Base-by-base conservation (phyloP, 2,888 invertebrate genomes). In the Argyresthia goedartella region DNA sequence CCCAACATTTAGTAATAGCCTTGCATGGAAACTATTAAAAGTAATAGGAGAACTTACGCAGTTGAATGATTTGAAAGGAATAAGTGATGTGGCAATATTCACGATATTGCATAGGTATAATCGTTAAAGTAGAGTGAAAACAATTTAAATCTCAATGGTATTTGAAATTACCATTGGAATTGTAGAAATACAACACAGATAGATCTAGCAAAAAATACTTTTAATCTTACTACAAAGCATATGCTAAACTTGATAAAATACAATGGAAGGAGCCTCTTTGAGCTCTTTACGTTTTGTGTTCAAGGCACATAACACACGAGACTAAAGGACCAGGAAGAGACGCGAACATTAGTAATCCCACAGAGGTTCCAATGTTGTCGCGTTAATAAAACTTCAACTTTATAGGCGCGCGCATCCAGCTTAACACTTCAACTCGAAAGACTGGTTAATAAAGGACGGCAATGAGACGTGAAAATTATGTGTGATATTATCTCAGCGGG, bases 401-500 rank as follows among this genome's bases (percentile, higher is more conserved):
- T 78, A 79, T 80, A 73, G 62, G 53, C 58, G 59, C 56, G 62
- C 65, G 56, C 68, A 72, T 75, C 74, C 63, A 66, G 63, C 69
- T 70, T 69, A 71, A 73, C 77, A 74, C 73, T 62, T 71, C 63
- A 62, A 68, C 71, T 66, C 61, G 69, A 71, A 69, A 69, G 74
- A 79, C 76, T 59, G 73, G 76, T 78, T 76, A 69, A 71, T 65
- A 73, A 68, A 61, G 62, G 45, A 66, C 62, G 67, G 71, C 73
- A 74, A 75, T 74, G 73, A 78, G 66, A 76, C 73, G 73, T 72
- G 71, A 74, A 73, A 76, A 76, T 81, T 73, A 78, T 73, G 73
- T 73, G 70, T 69, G 77, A 76, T 76, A 69, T 73, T 75, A 81
- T 76, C 71, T 64, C 57, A 16, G 61, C 58, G 42, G 34, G 43